These are phyloP conservation scores for Enteromius thamalakanensis DNA, from an alignment of 2,797 vertebrate species.

Conservation along the genomic window DNA sequence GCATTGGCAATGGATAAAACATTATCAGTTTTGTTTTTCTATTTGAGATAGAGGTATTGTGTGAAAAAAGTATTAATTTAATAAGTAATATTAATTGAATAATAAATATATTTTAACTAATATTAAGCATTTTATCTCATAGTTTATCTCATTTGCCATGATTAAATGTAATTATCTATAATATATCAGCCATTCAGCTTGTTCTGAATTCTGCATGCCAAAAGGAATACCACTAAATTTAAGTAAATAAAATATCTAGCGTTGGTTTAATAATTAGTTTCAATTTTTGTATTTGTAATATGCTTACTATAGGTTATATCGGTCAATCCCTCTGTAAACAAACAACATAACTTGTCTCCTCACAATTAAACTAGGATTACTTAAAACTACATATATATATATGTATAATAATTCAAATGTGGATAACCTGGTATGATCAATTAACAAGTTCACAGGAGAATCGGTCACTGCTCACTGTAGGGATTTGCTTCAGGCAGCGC, in stretches of 20 bases:
- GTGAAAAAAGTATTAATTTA: not conserved
- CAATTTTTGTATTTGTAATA: not conserved
- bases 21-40: not conserved
- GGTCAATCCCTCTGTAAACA: not conserved
- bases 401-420: not conserved
- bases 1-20: not conserved
- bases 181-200: not conserved
- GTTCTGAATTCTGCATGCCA: not conserved
- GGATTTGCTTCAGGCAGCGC: constrained; percentile 11
- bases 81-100: not conserved
- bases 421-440: not conserved
- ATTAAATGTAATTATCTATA: not conserved
- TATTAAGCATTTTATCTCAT: not conserved
- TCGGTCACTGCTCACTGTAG: not conserved
- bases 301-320: not conserved
- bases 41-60: not conserved
- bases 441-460: not conserved
- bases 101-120: not conserved
- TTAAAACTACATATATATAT: too few relatives aligned
- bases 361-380: not conserved
- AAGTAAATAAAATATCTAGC: not conserved
- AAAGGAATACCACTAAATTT: not conserved
- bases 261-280: not conserved
- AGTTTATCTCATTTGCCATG: too few relatives aligned
- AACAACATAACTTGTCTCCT: not conserved